Evolutionary conservation across 2,888 invertebrate species (phyloP).

Genomic region (Elysia crispata): DNA sequence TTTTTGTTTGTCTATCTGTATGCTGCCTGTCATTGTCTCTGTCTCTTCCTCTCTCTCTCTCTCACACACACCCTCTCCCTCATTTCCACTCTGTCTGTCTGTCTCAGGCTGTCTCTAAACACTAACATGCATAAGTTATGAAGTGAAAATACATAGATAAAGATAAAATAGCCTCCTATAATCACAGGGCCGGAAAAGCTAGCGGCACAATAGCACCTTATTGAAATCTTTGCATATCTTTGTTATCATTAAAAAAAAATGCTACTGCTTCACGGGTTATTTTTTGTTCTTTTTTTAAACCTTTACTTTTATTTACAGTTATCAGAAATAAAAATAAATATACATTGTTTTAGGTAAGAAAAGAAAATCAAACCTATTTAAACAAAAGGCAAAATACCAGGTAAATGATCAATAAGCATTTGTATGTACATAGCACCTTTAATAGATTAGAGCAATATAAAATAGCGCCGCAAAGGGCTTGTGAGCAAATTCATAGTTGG

Average conservation of each 20-base stretch:
- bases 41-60: neutral
- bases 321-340: neutral
- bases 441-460: neutral
- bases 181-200: no score
- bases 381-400: no score
- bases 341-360: neutral
- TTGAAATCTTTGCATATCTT: no score
- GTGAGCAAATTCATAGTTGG: slow-evolving; percentile 45
- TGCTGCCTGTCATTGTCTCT: no score
- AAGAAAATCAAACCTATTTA: no score
- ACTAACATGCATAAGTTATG: neutral
- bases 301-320: neutral
- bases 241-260: no score
- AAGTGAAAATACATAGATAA: no score
- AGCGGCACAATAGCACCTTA: no score
- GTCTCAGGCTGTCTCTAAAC: neutral
- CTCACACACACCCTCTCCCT: slow-evolving; percentile 3
- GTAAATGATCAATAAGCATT: no score
- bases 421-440: slow-evolving; percentile 34
- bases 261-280: neutral
- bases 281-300: neutral
- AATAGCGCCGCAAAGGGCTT: slow-evolving; percentile 34
- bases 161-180: no score
- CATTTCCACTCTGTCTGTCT: slow-evolving; percentile 2
- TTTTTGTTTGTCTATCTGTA: neutral